Base-by-base conservation (phyloP, 2,113 vertebrate genomes). In the Octodon degus region DNA sequence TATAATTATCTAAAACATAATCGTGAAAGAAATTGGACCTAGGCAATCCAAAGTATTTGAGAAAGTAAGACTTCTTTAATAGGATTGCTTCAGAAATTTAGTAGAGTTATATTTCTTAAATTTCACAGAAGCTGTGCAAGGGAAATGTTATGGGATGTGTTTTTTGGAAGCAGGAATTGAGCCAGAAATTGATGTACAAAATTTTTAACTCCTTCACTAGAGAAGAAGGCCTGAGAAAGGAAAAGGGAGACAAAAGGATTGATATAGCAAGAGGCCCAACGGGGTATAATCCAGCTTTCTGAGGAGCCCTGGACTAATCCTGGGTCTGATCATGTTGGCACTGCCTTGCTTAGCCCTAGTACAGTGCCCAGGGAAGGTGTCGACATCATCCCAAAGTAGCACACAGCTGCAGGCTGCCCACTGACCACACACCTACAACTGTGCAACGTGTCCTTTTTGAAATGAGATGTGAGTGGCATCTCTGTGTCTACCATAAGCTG, bases 291-390 rank as follows among this genome's bases (percentile, higher is more conserved):
- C 83, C 83, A 62, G 17, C 4, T 17, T 34, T 77, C 9, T 32
- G 37, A 67, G 65, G 24, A 1, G 1, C 19, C 24, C n/a, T 53
- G 5, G 43, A n/a, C 6, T 87, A 40, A 58, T 62, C 74, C 63
- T n/a, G 6, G 0, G 10, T 14, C 2, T 24, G 55, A 86, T 30
- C 10, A 53, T 27, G 0, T 1, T 2, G 0, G 0, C 27, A 22
- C 19, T 0, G 0, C 65, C 86, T 17, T 0, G 1, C 37, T n/a
- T 9, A 1, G 34, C 3, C 67, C 62, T 20, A 10, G 24, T 3
- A 0, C 0, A 0, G 47, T 14, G 13, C 25, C 63, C 5, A 0
- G 17, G 58, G 60, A 3, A 4, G 22, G 2, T 55, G 55, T 32
- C 27, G 27, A 30, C 8, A 37, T 7, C 32, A 40, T 7, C 30